These are phyloP conservation scores for Lepus europaeus DNA, from an alignment of 2,113 vertebrate species.

Conservation along the genomic window DNA sequence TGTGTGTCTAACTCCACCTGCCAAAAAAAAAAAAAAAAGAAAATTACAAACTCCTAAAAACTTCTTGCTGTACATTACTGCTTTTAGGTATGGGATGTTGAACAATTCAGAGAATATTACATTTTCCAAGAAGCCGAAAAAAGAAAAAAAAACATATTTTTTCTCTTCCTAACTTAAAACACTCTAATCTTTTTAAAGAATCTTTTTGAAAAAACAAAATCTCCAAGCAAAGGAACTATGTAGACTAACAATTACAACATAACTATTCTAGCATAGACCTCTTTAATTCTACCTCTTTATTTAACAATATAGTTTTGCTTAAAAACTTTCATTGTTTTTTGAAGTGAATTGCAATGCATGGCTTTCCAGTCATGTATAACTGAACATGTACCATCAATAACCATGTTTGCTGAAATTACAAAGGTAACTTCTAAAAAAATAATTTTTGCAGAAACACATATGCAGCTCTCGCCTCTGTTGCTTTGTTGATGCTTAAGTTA, in stretches of 20 bases:
- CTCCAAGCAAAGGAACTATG: not conserved
- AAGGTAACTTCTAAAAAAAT: not conserved
- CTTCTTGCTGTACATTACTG: not conserved
- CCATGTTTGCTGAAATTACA: constrained; percentile 14
- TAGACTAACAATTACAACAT: not conserved
- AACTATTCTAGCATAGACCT: not conserved
- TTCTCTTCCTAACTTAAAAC: constrained; percentile 1
- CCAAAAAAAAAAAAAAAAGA: not conserved
- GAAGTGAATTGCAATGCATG: constrained; percentile 15
- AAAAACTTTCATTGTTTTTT: constrained; percentile 2
- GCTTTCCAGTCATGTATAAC: not conserved
- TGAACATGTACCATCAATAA: not conserved
- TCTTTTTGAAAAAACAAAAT: not conserved
- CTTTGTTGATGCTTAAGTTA: not conserved
- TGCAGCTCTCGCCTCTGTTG: not conserved
- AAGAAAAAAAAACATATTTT: not conserved
- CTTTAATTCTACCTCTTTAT: not conserved
- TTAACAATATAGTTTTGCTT: not conserved
- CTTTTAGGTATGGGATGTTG: not conserved
- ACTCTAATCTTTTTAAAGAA: not conserved
- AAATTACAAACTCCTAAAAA: not conserved
- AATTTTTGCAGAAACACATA: not conserved
- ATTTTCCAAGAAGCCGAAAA: not conserved
- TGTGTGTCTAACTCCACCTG: no score
- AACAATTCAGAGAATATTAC: constrained; percentile 4